Conservation (phyloP, 53 echinoderm and acorn worm species). For the Luidia sarsii region DNA sequence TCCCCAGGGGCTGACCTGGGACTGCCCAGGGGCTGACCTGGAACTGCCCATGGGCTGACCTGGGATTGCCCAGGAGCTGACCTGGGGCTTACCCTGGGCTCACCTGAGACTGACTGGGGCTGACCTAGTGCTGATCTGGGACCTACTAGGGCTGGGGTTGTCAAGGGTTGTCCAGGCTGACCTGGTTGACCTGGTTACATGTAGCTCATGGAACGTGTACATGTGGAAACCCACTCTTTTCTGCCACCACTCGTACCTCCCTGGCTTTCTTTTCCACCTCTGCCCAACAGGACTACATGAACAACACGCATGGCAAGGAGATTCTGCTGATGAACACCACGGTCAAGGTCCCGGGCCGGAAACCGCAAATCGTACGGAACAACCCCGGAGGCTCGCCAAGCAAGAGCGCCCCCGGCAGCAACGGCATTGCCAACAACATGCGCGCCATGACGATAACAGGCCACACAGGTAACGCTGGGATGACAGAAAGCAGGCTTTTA, state of each 20-base stretch:
- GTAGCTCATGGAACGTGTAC: no score
- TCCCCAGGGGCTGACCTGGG: no score
- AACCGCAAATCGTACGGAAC: conserved; percentile 82
- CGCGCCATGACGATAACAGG: conserved; percentile 89
- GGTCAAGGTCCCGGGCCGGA: conserved; percentile 94
- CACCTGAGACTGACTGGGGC: no score
- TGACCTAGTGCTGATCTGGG: no score
- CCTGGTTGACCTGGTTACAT: no score
- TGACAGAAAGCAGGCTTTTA: background rate
- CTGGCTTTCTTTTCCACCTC: background rate
- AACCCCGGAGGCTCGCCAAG: conserved; percentile 58
- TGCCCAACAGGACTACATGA: conserved; percentile 90
- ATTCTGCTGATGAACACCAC: conserved; percentile 90
- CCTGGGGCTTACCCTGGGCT: no score
- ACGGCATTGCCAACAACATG: conserved; percentile 87
- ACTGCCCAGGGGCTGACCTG: no score
- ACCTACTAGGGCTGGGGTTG: no score
- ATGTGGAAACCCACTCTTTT: no score
- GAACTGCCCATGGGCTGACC: no score
- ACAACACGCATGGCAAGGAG: conserved; percentile 95
- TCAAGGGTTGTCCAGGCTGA: no score
- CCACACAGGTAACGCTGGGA: conserved; percentile 78
- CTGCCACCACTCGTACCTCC: background rate
- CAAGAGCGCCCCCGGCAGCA: conserved; percentile 65
- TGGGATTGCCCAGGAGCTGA: no score